Percentiles rank a stretch among this genome's conserved stretches.
Evolutionary conservation across 1,140 invertebrate genomes (phyloP).

Genomic region (Probaryconus sp.): DNA sequence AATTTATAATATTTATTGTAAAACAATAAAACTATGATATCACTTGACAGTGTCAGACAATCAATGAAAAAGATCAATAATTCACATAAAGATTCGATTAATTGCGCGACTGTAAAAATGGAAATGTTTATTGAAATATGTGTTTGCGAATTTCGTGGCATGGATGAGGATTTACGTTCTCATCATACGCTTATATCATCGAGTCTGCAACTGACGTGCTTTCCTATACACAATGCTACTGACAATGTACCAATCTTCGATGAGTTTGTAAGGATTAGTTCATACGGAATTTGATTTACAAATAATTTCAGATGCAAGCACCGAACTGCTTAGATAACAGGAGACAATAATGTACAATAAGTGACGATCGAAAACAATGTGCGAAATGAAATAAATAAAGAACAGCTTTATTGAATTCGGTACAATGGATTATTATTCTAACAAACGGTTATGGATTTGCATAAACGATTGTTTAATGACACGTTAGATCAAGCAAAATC

Average conservation of each 20-base stretch:
- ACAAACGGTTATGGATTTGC: too few species aligned
- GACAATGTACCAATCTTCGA: constrained; percentile 35
- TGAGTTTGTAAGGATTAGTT: constrained; percentile 31
- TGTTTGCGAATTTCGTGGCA: background rate
- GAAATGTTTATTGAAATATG: background rate
- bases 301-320: constrained; percentile 36
- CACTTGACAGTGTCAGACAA: too few species aligned
- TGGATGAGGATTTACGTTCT: background rate
- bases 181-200: constrained; percentile 34
- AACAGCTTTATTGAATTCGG: too few species aligned
- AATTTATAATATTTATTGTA: too few species aligned
- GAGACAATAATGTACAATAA: constrained; percentile 9
- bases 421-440: too few species aligned
- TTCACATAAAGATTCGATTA: too few species aligned
- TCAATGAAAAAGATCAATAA: too few species aligned
- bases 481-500: too few species aligned
- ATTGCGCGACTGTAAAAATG: too few species aligned
- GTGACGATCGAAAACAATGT: constrained; percentile 14
- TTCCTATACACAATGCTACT: constrained; percentile 9
- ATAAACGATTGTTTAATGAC: too few species aligned
- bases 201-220: constrained; percentile 34
- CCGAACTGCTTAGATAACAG: constrained; percentile 15
- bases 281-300: constrained; percentile 38
- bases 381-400: background rate
- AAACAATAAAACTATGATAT: too few species aligned